Conservation (phyloP, 2,888 invertebrate genomes). For the Acrobasis suavella region DNA sequence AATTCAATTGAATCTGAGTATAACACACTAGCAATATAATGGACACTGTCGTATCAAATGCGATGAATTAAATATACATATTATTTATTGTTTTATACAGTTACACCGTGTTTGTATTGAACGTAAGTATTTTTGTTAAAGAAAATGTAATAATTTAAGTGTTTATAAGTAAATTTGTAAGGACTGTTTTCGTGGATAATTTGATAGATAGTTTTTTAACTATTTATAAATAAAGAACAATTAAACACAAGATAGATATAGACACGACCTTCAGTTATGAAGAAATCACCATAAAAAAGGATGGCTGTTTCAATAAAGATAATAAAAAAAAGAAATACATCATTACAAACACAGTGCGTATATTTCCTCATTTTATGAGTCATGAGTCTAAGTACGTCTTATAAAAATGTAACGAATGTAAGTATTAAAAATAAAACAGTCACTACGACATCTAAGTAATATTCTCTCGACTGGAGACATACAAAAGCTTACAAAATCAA, state of each 20-base stretch:
- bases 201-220: no score
- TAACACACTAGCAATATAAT: constrained; percentile 2
- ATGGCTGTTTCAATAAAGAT: no score
- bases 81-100: background rate
- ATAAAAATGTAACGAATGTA: constrained; percentile 55
- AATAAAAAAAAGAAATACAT: background rate
- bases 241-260: no score
- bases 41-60: constrained; percentile 5
- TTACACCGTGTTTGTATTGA: constrained; percentile 20
- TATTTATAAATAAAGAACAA: no score
- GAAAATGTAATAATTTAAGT: no score
- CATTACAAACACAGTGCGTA: constrained; percentile 34
- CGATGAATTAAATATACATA: constrained; percentile 2
- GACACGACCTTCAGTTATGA: no score
- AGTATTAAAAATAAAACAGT: constrained; percentile 50
- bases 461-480: constrained; percentile 60
- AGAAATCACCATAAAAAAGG: no score
- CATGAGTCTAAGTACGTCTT: constrained; percentile 29
- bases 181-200: no score
- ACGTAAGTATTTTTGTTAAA: no score
- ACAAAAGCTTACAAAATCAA: constrained; percentile 56
- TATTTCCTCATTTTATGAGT: constrained; percentile 28
- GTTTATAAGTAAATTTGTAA: no score
- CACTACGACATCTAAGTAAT: constrained; percentile 56
- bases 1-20: background rate